Evolutionary conservation across 1,140 invertebrate species (phyloP).

Genomic region (Drosophila melanogaster): DNA sequence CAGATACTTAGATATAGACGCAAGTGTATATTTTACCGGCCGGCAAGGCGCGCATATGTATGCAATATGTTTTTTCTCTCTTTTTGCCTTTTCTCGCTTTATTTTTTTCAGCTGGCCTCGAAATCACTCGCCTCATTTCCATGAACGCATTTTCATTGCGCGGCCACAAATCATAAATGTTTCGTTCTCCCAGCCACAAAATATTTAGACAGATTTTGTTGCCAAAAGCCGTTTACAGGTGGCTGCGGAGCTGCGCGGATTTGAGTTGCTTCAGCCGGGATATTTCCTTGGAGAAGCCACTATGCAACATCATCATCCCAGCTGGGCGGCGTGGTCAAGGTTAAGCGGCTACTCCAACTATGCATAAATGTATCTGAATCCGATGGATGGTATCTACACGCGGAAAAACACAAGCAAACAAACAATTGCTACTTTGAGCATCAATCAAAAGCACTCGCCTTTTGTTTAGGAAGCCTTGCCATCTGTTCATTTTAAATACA

Average conservation of each 20-base stretch:
- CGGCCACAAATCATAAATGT: slow-evolving; percentile 72
- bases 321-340: slow-evolving; percentile 76
- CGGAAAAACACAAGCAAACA: background rate
- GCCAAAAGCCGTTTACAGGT: slow-evolving; percentile 70
- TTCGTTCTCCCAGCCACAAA: slow-evolving; percentile 53
- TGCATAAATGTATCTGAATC: slow-evolving; percentile 29
- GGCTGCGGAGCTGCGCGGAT: slow-evolving; percentile 23
- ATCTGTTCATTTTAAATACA: background rate
- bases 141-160: slow-evolving; percentile 67
- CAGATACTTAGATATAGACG: slow-evolving; percentile 28
- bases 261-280: background rate
- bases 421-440: too few relatives aligned
- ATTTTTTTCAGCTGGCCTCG: slow-evolving; percentile 35
- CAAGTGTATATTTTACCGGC: slow-evolving; percentile 55
- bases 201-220: slow-evolving; percentile 74
- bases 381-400: slow-evolving; percentile 15
- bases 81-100: slow-evolving; percentile 17
- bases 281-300: slow-evolving; percentile 29
- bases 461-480: background rate
- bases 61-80: slow-evolving; percentile 72
- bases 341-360: slow-evolving; percentile 49
- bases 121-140: slow-evolving; percentile 51
- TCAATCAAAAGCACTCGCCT: too few relatives aligned
- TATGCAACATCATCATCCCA: slow-evolving; percentile 70
- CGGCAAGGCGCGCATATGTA: slow-evolving; percentile 76